Evolutionary conservation across 1,140 invertebrate genomes (phyloP), one percentile per base, ranked within the genome.

Genomic region (Metopolophium dirhodum): DNA sequence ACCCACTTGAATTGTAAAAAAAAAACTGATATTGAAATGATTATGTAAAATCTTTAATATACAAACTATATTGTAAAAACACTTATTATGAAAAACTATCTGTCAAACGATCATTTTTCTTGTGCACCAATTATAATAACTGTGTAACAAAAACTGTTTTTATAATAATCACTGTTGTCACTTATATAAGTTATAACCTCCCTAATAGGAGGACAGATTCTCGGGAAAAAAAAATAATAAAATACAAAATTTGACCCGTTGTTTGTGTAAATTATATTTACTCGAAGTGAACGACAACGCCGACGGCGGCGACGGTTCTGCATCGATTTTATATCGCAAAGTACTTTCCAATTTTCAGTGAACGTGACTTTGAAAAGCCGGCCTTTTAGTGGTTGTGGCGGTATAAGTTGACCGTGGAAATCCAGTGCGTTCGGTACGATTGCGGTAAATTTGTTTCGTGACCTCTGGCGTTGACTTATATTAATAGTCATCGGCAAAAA

Each of bases 391-490:
- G 26, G 26, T 18, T 1, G 2, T 54, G 47, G 49, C 22, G 14
- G 8, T 88, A 20, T 8, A 8, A 54, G 30, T 87, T 54, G 87
- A 88, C n/a, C 87, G 47, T 54, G 20, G n/a, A 54, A 88, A 87
- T 87, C n/a, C 9, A 45, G 30, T 35, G 41, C 41, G 8, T 88
- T 51, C 11, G 26, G 35, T 7, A 88, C 87, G 22, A 88, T 11
- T 88, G 20, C 20, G 18, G 20, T 9, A 30, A 54, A 49, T 87
- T 49, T 88, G 30, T 88, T 41, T n/a, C 7, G 7, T 49, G 49
- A 35, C 87, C 20, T 88, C 87, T 88, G 87, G 0, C 9, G 30
- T 51, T 88, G 87, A 88, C 87, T 35, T 51, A 37, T 88, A 88
- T 88, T 88, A 88, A 88, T 88, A 51, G 47, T 37, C 18, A 54